These are phyloP conservation scores for Matsumyia berberina DNA, from an alignment of 2,888 invertebrate species.

Conservation along the genomic window DNA sequence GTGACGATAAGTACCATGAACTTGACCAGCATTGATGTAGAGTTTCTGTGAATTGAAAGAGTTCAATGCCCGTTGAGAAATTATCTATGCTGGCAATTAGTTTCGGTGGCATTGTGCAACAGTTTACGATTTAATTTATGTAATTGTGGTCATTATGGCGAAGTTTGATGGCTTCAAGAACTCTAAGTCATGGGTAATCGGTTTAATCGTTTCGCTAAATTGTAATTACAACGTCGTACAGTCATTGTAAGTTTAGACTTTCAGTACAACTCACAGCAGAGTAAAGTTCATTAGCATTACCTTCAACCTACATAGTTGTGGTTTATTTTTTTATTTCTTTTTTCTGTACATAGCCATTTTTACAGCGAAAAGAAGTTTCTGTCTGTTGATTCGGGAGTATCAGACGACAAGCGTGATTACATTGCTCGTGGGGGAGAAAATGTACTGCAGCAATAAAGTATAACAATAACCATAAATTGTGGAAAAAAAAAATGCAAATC, in stretches of 20 bases:
- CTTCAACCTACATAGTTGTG: conserved; percentile 1
- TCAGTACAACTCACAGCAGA: too few species aligned
- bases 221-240: conserved; percentile 1
- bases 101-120: background rate
- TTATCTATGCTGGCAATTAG: background rate
- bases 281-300: conserved; percentile 16
- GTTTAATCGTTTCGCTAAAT: background rate
- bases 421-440: background rate
- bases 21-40: conserved; percentile 41
- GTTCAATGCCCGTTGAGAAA: conserved; percentile 26
- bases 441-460: conserved; percentile 60
- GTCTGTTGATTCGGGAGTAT: conserved; percentile 8
- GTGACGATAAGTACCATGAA: conserved; percentile 19
- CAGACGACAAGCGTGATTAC: background rate
- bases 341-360: too few species aligned
- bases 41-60: background rate
- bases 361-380: conserved; percentile 4
- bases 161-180: background rate
- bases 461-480: conserved; percentile 61
- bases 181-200: background rate
- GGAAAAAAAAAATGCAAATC: conserved; percentile 63
- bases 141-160: background rate
- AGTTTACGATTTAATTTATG: background rate
- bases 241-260: too few species aligned
- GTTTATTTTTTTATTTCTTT: too few species aligned